phyloP scores from a whole-genome alignment of 2,888 invertebrate species.

The Biston betularia region DNA sequence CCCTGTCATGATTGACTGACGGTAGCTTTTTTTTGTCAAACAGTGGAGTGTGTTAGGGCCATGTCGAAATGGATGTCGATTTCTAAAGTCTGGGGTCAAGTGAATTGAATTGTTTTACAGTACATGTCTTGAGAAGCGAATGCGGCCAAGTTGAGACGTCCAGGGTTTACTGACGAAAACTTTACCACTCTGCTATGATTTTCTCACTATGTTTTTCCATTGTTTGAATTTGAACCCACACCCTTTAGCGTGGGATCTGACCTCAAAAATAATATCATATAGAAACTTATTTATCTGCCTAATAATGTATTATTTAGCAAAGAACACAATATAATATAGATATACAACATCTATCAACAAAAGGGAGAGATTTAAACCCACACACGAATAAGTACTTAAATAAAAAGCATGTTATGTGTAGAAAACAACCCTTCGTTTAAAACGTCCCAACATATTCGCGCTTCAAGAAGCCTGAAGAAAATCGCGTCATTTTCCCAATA shows the following conservation, averaged over 20 bases:
- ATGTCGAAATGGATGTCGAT: conserved; percentile 40
- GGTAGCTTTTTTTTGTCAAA: conserved; percentile 51
- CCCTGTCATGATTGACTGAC: conserved; percentile 64
- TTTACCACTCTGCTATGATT: no score
- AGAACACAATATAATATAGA: no score
- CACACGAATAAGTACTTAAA: conserved; percentile 8
- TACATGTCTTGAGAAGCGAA: background rate
- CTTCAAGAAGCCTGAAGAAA: conserved; percentile 23
- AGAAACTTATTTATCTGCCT: no score
- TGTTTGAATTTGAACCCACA: no score
- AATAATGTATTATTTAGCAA: no score
- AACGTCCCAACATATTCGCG: conserved; percentile 24
- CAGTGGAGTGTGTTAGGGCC: conserved; percentile 38
- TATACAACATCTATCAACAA: background rate
- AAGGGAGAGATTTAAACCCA: background rate
- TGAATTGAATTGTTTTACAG: conserved; percentile 10
- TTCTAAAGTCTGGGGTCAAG: conserved; percentile 8
- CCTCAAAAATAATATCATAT: no score
- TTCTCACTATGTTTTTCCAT: no score
- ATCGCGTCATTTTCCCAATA: conserved; percentile 39
- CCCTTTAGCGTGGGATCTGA: no score
- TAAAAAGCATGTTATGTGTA: conserved; percentile 21
- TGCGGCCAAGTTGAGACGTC: no score
- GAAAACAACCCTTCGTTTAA: conserved; percentile 29
- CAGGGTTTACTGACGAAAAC: no score